Evolutionary conservation across 2,888 invertebrate species (phyloP).

Genomic region (Meiosimyza decipiens): DNA sequence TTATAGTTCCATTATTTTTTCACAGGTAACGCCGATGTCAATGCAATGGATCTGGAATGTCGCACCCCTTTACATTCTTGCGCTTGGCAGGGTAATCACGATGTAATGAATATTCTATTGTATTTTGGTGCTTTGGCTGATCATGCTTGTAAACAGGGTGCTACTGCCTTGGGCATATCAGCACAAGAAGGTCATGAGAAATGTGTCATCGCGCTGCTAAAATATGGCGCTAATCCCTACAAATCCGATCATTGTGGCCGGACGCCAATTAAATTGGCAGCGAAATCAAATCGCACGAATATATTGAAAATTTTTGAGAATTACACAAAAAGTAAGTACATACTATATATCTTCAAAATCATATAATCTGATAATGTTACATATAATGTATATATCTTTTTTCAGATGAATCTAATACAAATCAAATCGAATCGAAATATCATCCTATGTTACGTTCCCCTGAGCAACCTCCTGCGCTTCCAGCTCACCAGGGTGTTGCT

Average conservation of each 20-base stretch:
- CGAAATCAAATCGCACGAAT: slow-evolving; percentile 89
- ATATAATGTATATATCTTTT: slow-evolving; percentile 32
- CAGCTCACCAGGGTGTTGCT: slow-evolving; percentile 57
- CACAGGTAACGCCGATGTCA: slow-evolving; percentile 83
- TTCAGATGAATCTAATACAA: slow-evolving; percentile 64
- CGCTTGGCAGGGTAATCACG: slow-evolving; percentile 93
- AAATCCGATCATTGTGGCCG: slow-evolving; percentile 89
- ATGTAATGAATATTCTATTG: slow-evolving; percentile 83
- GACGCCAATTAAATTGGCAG: slow-evolving; percentile 88
- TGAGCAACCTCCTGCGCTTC: slow-evolving; percentile 64
- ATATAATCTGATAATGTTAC: slow-evolving; percentile 18
- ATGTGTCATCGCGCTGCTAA: slow-evolving; percentile 84
- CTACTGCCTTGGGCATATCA: slow-evolving; percentile 93
- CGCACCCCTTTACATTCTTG: slow-evolving; percentile 94
- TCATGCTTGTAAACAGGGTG: slow-evolving; percentile 95
- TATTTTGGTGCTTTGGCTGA: slow-evolving; percentile 85
- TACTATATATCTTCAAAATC: neutral
- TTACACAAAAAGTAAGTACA: slow-evolving; percentile 68
- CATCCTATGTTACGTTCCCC: slow-evolving; percentile 66
- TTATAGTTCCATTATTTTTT: neutral
- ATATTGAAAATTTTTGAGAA: slow-evolving; percentile 84
- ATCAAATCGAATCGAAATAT: slow-evolving; percentile 63
- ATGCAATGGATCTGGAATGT: slow-evolving; percentile 87
- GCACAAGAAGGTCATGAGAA: slow-evolving; percentile 96
- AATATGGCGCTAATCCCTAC: slow-evolving; percentile 86